phyloP scores from a whole-genome alignment of 2,797 vertebrate genomes.

The Diplodus sargus region DNA sequence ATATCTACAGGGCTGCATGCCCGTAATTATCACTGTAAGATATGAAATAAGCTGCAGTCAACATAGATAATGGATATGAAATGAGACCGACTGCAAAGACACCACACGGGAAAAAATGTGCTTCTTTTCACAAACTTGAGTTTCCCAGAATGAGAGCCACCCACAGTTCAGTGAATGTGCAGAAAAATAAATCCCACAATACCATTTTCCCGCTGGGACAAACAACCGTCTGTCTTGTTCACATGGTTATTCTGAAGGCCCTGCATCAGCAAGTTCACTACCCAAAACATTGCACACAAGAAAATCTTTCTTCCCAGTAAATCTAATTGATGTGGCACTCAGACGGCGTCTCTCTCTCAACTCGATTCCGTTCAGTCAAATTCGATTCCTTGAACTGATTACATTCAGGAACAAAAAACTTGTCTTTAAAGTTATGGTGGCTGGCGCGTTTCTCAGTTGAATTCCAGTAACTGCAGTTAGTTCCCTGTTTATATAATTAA shows the following conservation, averaged over 20 bases:
- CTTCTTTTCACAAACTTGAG: constrained; percentile 49
- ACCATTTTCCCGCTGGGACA: constrained; percentile 64
- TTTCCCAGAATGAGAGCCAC: constrained; percentile 75
- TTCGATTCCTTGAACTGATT: constrained; percentile 29
- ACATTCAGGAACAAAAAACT: constrained; percentile 43
- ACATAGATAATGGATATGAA: constrained; percentile 25
- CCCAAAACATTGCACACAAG: constrained; percentile 19
- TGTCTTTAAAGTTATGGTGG: background rate
- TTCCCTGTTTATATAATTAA: constrained; percentile 5
- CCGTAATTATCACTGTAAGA: constrained; percentile 8
- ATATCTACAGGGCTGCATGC: background rate
- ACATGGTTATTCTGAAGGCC: constrained; percentile 42
- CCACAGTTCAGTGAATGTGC: constrained; percentile 69
- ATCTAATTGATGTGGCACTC: constrained; percentile 37
- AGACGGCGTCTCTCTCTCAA: constrained; percentile 31
- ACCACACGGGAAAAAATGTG: constrained; percentile 13
- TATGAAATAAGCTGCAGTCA: constrained; percentile 18
- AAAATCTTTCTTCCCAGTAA: constrained; percentile 60
- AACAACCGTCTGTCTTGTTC: constrained; percentile 65
- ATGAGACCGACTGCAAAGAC: constrained; percentile 29
- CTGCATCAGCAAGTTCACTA: constrained; percentile 53
- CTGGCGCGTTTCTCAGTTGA: constrained; percentile 29
- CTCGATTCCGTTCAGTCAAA: constrained; percentile 32
- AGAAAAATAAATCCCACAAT: constrained; percentile 65
- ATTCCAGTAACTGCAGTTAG: constrained; percentile 33